phyloP scores from a whole-genome alignment of 2,113 vertebrate species.

The Saiga tatarica region DNA sequence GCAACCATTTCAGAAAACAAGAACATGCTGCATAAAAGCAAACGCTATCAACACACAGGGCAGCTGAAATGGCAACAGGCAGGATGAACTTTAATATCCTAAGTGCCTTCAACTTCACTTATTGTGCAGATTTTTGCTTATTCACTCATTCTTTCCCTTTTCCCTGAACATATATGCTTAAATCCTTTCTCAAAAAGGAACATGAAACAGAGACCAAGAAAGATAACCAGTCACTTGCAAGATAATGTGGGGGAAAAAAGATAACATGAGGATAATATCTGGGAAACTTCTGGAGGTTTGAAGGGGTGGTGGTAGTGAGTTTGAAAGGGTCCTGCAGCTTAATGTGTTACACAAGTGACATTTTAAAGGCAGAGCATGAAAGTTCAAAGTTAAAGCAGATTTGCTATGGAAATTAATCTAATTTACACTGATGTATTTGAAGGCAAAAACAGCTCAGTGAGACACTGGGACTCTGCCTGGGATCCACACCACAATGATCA shows the following conservation, averaged over 20 bases:
- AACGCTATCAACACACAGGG: background rate
- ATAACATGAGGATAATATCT: background rate
- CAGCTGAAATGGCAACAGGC: background rate
- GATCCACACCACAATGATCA: background rate
- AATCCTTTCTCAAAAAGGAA: background rate
- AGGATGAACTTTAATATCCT: background rate
- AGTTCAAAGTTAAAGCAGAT: constrained; percentile 37
- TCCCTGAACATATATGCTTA: background rate
- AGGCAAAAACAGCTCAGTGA: background rate
- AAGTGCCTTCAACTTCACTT: background rate
- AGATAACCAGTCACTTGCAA: background rate
- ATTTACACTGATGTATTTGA: constrained; percentile 9
- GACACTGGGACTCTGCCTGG: background rate
- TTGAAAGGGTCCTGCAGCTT: background rate
- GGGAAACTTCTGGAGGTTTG: background rate
- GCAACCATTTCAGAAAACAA: background rate
- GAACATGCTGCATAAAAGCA: background rate
- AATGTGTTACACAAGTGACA: background rate
- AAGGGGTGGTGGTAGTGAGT: background rate
- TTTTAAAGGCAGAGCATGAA: background rate
- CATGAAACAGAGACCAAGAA: background rate
- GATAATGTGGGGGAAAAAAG: background rate
- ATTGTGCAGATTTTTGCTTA: background rate
- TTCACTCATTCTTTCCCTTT: background rate
- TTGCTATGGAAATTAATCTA: constrained; percentile 32